Evolutionary conservation across 2,888 invertebrate genomes (phyloP).

Genomic region (Drosophila parthenogenetica): DNA sequence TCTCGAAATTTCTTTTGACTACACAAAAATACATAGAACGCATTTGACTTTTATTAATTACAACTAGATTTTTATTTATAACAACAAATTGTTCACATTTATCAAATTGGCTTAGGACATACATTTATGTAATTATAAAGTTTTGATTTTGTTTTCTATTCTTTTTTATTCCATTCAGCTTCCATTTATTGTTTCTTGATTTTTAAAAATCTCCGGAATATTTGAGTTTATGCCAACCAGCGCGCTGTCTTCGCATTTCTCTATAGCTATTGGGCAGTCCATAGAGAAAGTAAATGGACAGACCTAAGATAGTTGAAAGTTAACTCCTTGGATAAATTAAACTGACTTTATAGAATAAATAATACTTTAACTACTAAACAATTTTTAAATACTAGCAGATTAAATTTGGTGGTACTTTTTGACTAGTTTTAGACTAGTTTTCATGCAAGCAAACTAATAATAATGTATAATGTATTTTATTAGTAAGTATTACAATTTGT

Average conservation of each 20-base stretch:
- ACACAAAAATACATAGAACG: conserved; percentile 27
- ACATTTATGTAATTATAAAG: conserved; percentile 46
- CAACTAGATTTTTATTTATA: conserved; percentile 76
- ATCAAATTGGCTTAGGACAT: conserved; percentile 69
- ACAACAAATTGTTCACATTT: conserved; percentile 75
- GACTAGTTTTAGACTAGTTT: conserved; percentile 5
- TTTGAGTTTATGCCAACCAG: conserved; percentile 83
- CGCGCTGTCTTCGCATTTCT: conserved; percentile 78
- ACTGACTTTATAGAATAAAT: conserved; percentile 33
- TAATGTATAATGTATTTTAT: not conserved
- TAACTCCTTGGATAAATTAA: conserved; percentile 36
- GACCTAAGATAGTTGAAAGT: conserved; percentile 86
- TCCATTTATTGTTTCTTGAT: conserved; percentile 7
- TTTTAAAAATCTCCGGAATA: conserved; percentile 73
- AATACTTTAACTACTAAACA: conserved; percentile 25
- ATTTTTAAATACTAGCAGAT: conserved; percentile 30
- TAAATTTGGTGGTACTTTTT: not conserved
- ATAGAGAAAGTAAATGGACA: conserved; percentile 90
- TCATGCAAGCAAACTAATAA: conserved; percentile 6
- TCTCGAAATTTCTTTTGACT: conserved; percentile 59
- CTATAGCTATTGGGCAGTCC: conserved; percentile 87
- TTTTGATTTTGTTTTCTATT: conserved; percentile 35
- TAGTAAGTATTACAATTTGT: no score
- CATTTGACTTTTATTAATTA: conserved; percentile 75
- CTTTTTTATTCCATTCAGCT: not conserved